phyloP scores from a whole-genome alignment of 2,797 vertebrate genomes.

The Enteromius trimaculatus region DNA sequence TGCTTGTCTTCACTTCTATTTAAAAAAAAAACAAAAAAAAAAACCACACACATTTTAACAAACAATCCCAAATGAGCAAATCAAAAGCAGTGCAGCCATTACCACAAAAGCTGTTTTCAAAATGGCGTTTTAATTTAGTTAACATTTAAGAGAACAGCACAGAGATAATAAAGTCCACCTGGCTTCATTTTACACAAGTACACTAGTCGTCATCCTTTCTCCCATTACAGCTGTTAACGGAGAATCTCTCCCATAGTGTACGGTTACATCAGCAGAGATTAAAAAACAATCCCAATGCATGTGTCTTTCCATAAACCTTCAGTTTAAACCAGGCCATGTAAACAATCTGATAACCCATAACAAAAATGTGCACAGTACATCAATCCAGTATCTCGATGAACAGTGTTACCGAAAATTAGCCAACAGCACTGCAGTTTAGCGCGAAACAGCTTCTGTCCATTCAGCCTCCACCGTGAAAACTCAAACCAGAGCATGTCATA shows the following conservation, averaged over 20 bases:
- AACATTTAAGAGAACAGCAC: constrained; percentile 83
- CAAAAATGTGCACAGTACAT: constrained; percentile 24
- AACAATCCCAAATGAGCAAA: constrained; percentile 17
- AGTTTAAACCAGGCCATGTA: constrained; percentile 37
- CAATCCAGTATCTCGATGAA: constrained; percentile 27
- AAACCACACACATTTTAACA: neutral
- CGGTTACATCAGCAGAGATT: constrained; percentile 51
- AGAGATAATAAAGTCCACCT: constrained; percentile 77
- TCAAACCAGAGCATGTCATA: constrained; percentile 12
- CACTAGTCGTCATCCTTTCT: constrained; percentile 68
- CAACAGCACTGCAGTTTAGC: constrained; percentile 18
- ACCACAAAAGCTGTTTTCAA: constrained; percentile 67
- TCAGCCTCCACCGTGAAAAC: neutral
- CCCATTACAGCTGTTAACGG: constrained; percentile 59
- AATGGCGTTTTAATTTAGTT: constrained; percentile 81
- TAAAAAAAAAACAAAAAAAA: neutral
- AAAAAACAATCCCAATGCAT: constrained; percentile 44
- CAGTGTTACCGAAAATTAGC: constrained; percentile 24
- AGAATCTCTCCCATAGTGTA: constrained; percentile 48
- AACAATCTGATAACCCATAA: constrained; percentile 23
- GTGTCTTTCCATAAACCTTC: constrained; percentile 32
- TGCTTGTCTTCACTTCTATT: constrained; percentile 13
- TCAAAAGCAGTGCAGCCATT: constrained; percentile 30
- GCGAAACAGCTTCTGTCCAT: constrained; percentile 8
- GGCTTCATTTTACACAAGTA: constrained; percentile 75